phyloP scores from a whole-genome alignment of 2,797 vertebrate species.

The Sebastolobus alascanus region DNA sequence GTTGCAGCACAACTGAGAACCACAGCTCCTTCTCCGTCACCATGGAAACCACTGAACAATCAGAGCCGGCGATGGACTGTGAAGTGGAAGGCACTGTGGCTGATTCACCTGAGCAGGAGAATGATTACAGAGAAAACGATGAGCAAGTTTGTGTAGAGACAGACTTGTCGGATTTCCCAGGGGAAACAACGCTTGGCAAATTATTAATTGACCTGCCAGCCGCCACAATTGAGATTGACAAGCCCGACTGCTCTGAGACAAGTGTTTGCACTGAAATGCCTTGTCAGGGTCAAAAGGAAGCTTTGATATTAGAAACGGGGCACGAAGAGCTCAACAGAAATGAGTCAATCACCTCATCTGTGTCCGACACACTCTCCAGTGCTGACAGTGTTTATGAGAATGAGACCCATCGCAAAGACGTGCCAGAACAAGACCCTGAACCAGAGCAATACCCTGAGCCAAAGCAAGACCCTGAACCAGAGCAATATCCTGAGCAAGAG shows the following conservation, averaged over 20 bases:
- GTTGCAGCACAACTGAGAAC: slow-evolving; percentile 78
- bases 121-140: slow-evolving; percentile 55
- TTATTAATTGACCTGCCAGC: slow-evolving; percentile 55
- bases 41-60: slow-evolving; percentile 87
- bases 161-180: slow-evolving; percentile 51
- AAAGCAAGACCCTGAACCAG: not conserved
- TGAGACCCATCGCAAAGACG: slow-evolving; percentile 71
- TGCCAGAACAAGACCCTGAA: slow-evolving; percentile 60
- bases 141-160: slow-evolving; percentile 63
- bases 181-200: slow-evolving; percentile 49
- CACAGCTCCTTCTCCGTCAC: slow-evolving; percentile 77
- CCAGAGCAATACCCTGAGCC: slow-evolving; percentile 18
- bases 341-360: slow-evolving; percentile 82
- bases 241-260: slow-evolving; percentile 41
- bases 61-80: slow-evolving; percentile 69
- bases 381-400: slow-evolving; percentile 84
- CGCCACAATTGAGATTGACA: slow-evolving; percentile 36
- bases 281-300: slow-evolving; percentile 63
- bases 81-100: slow-evolving; percentile 75
- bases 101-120: slow-evolving; percentile 71
- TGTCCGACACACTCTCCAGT: slow-evolving; percentile 84
- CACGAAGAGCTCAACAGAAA: slow-evolving; percentile 82
- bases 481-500: not conserved
- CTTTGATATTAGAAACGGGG: slow-evolving; percentile 64
- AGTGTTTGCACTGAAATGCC: slow-evolving; percentile 32